These are phyloP conservation scores for Lagocephalus sceleratus DNA, from an alignment of 2,797 vertebrate genomes.

Conservation along the genomic window DNA sequence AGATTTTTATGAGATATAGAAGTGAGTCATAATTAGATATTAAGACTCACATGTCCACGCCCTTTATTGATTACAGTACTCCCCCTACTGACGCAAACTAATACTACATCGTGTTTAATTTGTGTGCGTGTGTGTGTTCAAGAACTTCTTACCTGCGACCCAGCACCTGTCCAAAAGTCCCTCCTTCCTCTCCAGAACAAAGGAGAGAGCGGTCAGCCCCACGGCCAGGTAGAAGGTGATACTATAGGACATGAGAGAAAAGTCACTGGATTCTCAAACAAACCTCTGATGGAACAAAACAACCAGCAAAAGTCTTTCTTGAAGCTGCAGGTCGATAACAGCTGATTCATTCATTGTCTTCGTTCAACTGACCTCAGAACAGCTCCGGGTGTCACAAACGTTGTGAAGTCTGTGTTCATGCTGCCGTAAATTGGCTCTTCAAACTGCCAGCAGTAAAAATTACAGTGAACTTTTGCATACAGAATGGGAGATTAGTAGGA, in stretches of 20 bases:
- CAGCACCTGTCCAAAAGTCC: slow-evolving; percentile 79
- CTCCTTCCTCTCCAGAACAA: slow-evolving; percentile 80
- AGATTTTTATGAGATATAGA: too few relatives aligned
- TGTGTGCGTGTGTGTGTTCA: too few relatives aligned
- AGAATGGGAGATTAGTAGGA: not conserved
- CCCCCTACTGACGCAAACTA: slow-evolving; percentile 51
- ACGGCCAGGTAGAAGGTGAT: slow-evolving; percentile 82
- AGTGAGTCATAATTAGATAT: too few relatives aligned
- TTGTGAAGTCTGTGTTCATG: slow-evolving; percentile 76
- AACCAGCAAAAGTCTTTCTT: too few relatives aligned
- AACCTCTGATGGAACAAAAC: too few relatives aligned
- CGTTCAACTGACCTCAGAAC: slow-evolving; percentile 73
- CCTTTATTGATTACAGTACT: slow-evolving; percentile 23
- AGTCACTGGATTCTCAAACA: not conserved
- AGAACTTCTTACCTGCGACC: slow-evolving; percentile 76
- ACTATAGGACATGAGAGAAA: slow-evolving; percentile 39
- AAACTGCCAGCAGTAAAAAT: slow-evolving; percentile 53
- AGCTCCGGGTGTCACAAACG: slow-evolving; percentile 78
- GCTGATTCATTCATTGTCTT: too few relatives aligned
- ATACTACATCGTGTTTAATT: too few relatives aligned
- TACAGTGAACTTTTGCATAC: not conserved
- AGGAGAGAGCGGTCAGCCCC: slow-evolving; percentile 80
- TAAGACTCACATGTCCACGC: not conserved
- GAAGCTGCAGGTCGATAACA: too few relatives aligned
- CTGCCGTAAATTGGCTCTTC: slow-evolving; percentile 80